Conservation (phyloP, 2,797 vertebrate species). For the Brachyalestes nurse region DNA sequence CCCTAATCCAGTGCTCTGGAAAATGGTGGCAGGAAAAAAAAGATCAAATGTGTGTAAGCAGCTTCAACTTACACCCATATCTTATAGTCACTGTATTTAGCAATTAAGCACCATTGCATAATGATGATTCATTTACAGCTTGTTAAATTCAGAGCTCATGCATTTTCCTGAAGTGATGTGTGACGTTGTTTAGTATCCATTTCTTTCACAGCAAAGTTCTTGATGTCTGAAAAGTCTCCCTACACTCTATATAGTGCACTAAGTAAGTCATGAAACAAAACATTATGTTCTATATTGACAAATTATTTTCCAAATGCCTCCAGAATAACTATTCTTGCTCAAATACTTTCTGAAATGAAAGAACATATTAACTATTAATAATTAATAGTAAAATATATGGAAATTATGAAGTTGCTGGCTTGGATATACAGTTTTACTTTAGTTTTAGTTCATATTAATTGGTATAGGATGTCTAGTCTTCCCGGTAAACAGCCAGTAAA, state of each 20-base stretch:
- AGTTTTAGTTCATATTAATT: too few relatives aligned
- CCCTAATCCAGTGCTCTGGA: conserved; percentile 27
- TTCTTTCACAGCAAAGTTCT: conserved; percentile 11
- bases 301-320: background rate
- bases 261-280: background rate
- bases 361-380: too few relatives aligned
- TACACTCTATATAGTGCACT: background rate
- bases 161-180: conserved; percentile 19
- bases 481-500: too few relatives aligned
- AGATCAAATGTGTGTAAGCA: background rate
- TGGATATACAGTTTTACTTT: too few relatives aligned
- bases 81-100: background rate
- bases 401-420: too few relatives aligned
- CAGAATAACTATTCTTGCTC: too few relatives aligned
- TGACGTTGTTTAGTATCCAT: conserved; percentile 15
- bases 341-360: too few relatives aligned
- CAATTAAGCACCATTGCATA: background rate
- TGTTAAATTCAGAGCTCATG: conserved; percentile 15
- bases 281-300: background rate
- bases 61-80: background rate
- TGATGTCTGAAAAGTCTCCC: conserved; percentile 27
- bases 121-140: conserved; percentile 10
- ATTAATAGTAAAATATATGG: too few relatives aligned
- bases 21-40: background rate
- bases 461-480: too few relatives aligned